A percentile compares a stretch with the other conserved stretches of the same genome.
phyloP scores from a whole-genome alignment of 2,113 vertebrate species.

The Tyto alba region DNA sequence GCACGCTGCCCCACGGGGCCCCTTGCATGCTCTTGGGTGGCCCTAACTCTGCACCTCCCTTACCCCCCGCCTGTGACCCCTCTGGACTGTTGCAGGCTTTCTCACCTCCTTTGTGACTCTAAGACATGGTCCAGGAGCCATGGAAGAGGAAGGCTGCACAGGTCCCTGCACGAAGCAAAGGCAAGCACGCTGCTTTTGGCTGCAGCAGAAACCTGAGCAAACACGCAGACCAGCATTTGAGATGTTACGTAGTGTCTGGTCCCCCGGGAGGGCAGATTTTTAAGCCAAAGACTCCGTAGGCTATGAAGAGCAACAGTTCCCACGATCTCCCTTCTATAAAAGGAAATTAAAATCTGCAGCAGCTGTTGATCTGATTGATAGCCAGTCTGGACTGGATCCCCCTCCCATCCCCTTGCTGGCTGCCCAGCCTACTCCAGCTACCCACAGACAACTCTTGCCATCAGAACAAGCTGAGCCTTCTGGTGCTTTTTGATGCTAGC shows the following conservation, averaged over 20 bases:
- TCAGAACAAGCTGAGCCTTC: background rate
- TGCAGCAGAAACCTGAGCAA: background rate
- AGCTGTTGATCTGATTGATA: background rate
- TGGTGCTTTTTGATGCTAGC: background rate
- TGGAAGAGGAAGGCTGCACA: too few species aligned
- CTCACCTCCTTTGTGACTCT: background rate
- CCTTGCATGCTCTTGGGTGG: too few species aligned
- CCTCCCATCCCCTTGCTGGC: background rate
- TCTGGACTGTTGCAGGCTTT: rapidly evolving
- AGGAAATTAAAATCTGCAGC: slow-evolving; percentile 19
- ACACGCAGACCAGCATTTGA: rapidly evolving
- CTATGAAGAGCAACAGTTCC: background rate
- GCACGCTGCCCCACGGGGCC: too few species aligned
- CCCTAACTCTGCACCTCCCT: too few species aligned
- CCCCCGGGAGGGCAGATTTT: background rate
- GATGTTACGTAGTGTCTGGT: background rate
- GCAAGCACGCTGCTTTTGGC: background rate
- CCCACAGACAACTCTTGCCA: background rate
- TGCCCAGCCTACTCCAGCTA: background rate
- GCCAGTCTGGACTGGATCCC: background rate
- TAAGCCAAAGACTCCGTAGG: background rate
- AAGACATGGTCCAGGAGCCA: background rate
- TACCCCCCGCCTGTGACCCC: rapidly evolving
- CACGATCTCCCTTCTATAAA: slow-evolving; percentile 42
- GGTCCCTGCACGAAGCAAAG: background rate